Percentiles rank a stretch among this genome's conserved stretches.
Evolutionary conservation across 2,797 vertebrate species (phyloP).

Genomic region (Phrynocephalus guinanensis): DNA sequence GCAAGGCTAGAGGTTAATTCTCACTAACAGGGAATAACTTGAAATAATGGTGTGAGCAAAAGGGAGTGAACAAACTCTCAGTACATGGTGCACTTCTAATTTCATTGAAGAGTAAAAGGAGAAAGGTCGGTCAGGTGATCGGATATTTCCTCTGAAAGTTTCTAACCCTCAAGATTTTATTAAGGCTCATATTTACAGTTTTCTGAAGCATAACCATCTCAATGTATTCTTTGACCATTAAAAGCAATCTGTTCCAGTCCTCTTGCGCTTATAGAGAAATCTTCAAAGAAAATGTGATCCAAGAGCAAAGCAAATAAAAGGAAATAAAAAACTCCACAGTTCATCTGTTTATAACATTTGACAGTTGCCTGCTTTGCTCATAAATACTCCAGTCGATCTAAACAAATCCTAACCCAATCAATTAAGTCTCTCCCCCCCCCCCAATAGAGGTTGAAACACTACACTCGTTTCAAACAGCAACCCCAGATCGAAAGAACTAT

Average conservation of each 20-base stretch:
- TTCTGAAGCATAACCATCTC: not conserved
- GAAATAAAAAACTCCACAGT: constrained; percentile 2
- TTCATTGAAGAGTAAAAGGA: not conserved
- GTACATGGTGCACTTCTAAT: not conserved
- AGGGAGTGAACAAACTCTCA: accelerated
- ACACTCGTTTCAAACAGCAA: not conserved
- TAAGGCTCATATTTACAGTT: constrained; percentile 2
- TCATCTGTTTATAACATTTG: constrained; percentile 10
- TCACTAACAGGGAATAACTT: not conserved
- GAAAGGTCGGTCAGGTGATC: constrained; percentile 20
- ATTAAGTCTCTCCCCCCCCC: not conserved
- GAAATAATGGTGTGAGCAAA: not conserved
- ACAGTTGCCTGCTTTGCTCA: not conserved
- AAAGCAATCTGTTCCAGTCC: not conserved
- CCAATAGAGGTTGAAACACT: no score
- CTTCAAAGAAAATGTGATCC: not conserved
- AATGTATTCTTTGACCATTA: not conserved
- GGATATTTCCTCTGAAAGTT: constrained; percentile 30
- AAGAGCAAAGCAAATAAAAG: not conserved
- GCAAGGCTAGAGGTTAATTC: constrained; percentile 38
- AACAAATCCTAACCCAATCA: not conserved
- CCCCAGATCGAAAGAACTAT: not conserved
- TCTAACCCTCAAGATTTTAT: constrained; percentile 7
- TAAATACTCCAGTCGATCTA: constrained; percentile 1
- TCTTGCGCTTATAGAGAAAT: not conserved